Evolutionary conservation across 1,140 invertebrate genomes (phyloP).

Genomic region (Drosophila pallidifrons): DNA sequence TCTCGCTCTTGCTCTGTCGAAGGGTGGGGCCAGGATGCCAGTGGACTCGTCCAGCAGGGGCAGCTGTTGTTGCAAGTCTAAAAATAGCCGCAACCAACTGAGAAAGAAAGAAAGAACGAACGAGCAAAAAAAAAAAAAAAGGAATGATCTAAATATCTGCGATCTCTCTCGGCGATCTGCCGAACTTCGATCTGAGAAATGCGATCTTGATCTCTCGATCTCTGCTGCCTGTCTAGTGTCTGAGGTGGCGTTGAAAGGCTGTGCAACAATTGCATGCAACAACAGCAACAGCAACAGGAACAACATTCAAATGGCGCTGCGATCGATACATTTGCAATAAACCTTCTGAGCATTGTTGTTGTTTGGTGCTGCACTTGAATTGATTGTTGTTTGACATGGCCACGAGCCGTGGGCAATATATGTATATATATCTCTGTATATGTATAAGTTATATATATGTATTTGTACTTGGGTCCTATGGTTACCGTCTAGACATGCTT

Average conservation of each 20-base stretch:
- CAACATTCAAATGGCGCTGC: conserved; percentile 34
- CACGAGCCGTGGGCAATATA: conserved; percentile 44
- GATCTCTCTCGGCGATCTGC: background rate
- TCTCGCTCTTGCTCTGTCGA: background rate
- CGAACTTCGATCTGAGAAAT: conserved; percentile 46
- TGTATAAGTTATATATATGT: too few species aligned
- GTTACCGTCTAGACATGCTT: conserved; percentile 36
- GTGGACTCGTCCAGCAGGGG: conserved; percentile 37
- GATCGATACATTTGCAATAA: conserved; percentile 28
- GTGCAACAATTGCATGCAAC: conserved; percentile 16
- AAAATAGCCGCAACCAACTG: conserved; percentile 28
- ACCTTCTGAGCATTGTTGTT: conserved; percentile 27
- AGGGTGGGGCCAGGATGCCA: conserved; percentile 9
- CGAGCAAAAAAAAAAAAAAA: background rate
- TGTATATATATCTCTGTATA: background rate
- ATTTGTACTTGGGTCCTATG: conserved; percentile 10
- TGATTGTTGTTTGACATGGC: conserved; percentile 55
- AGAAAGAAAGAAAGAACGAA: background rate
- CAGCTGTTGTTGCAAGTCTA: conserved; percentile 31
- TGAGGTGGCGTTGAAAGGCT: conserved; percentile 33
- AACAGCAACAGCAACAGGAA: conserved; percentile 8
- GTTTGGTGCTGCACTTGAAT: conserved; percentile 41
- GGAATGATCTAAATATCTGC: conserved; percentile 6
- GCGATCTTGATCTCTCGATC: conserved; percentile 43
- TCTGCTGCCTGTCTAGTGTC: conserved; percentile 1